These are phyloP conservation scores for Diaphora mendica DNA, from an alignment of 2,888 invertebrate genomes.

Conservation along the genomic window DNA sequence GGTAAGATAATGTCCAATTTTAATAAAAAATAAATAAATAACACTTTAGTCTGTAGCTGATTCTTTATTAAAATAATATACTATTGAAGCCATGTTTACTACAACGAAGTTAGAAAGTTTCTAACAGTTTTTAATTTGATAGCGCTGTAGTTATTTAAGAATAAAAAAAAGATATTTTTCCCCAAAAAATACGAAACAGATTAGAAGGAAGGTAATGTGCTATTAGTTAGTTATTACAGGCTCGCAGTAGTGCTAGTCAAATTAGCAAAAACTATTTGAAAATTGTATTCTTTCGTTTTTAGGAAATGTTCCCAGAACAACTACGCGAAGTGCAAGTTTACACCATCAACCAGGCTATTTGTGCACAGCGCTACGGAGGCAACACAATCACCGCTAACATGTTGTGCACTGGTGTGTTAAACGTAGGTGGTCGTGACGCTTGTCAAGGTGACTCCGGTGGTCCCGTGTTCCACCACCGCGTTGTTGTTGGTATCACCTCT, in stretches of 20 bases:
- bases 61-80: too few species aligned
- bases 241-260: too few species aligned
- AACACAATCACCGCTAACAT: background rate
- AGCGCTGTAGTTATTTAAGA: too few species aligned
- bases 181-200: too few species aligned
- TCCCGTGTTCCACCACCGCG: constrained; percentile 63
- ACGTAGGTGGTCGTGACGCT: constrained; percentile 25
- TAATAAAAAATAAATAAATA: too few species aligned
- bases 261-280: too few species aligned
- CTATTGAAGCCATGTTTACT: too few species aligned
- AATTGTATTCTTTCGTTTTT: background rate
- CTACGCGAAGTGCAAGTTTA: constrained; percentile 60
- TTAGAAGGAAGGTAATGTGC: too few species aligned
- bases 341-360: background rate
- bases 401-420: constrained; percentile 20
- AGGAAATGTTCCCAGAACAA: constrained; percentile 38
- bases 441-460: constrained; percentile 66
- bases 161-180: too few species aligned
- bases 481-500: constrained; percentile 62
- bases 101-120: too few species aligned
- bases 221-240: too few species aligned
- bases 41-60: too few species aligned
- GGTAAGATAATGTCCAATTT: background rate
- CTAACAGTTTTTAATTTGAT: background rate
- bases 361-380: background rate